Conservation (phyloP, 2,797 vertebrate genomes). For the Anomalospiza imberbis region DNA sequence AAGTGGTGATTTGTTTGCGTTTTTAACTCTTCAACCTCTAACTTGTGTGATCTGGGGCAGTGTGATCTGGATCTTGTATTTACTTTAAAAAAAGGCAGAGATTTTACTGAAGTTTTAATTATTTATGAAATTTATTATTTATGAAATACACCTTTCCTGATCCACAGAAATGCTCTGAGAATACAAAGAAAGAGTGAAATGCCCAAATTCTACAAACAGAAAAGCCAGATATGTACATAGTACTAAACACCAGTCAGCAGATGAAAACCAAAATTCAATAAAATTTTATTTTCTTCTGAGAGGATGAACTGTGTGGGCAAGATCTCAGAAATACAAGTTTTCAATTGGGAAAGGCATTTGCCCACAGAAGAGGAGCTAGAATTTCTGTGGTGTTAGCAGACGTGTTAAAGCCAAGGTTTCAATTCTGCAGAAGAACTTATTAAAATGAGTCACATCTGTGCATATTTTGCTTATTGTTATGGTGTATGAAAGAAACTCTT, state of each 20-base stretch:
- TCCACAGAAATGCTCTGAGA: neutral
- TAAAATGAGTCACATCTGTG: neutral
- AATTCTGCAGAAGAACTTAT: neutral
- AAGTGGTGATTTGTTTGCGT: neutral
- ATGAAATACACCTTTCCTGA: neutral
- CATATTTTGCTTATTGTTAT: neutral
- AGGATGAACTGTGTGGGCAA: neutral
- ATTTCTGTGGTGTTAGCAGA: neutral
- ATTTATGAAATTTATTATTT: too few species aligned
- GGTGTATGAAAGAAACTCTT: neutral
- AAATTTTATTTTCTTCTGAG: neutral
- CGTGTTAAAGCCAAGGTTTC: neutral
- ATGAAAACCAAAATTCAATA: neutral
- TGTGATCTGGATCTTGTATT: too few species aligned
- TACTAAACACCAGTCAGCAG: neutral
- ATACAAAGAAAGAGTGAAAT: neutral
- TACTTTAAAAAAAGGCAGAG: neutral
- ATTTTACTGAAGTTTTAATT: neutral
- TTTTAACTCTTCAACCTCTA: neutral
- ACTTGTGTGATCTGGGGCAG: neutral
- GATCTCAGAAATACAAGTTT: neutral
- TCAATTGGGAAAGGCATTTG: neutral
- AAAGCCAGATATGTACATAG: neutral
- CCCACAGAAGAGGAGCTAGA: neutral
- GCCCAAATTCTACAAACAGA: neutral